phyloP scores from a whole-genome alignment of 2,113 vertebrate genomes.

The Sylvia atricapilla region DNA sequence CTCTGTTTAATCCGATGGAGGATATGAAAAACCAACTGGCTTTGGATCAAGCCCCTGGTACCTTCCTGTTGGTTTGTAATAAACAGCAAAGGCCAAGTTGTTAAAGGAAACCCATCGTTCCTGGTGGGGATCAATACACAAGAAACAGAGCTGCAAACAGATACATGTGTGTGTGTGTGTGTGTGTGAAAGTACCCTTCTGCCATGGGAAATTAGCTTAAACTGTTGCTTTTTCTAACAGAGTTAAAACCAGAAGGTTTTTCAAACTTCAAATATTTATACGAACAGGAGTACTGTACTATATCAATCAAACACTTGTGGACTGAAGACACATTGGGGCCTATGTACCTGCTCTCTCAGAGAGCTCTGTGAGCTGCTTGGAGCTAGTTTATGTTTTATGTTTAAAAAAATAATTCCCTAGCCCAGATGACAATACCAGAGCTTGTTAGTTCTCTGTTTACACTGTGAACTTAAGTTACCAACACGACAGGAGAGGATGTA shows the following conservation, averaged over 20 bases:
- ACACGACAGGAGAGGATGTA: constrained; percentile 70
- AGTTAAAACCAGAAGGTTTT: constrained; percentile 70
- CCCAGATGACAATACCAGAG: constrained; percentile 23
- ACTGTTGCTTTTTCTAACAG: constrained; percentile 30
- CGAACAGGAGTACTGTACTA: constrained; percentile 61
- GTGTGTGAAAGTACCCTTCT: neutral
- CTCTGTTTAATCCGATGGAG: neutral
- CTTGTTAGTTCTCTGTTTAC: constrained; percentile 35
- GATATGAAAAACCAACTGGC: neutral
- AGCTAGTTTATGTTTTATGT: constrained; percentile 29
- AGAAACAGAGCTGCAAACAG: neutral
- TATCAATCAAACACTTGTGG: constrained; percentile 61
- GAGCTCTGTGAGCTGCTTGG: neutral
- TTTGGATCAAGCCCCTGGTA: neutral
- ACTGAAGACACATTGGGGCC: neutral
- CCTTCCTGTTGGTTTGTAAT: neutral
- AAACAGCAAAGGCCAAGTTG: neutral
- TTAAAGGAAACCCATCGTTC: neutral
- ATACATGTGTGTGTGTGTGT: neutral
- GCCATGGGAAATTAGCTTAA: constrained; percentile 39
- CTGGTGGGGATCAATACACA: neutral
- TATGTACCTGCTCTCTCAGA: neutral
- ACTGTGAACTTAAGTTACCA: constrained; percentile 54
- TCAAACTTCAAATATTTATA: constrained; percentile 80
- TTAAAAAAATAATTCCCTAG: neutral